Evolutionary conservation across 1,140 invertebrate species (phyloP).

Genomic region (Zaprionus camerounensis): DNA sequence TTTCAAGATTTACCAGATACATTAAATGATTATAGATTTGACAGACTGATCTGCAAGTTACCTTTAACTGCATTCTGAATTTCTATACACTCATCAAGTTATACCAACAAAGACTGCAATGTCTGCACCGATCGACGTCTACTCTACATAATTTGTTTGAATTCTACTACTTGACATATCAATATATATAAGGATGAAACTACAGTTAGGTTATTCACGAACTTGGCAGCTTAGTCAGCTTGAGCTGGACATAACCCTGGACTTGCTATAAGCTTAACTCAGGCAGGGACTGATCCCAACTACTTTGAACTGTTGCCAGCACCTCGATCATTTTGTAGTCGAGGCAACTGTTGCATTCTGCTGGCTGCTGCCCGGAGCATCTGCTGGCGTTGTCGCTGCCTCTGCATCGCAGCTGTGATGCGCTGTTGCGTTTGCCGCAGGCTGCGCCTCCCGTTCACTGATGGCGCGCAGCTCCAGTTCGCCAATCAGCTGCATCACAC

Average conservation of each 20-base stretch:
- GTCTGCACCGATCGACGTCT: not conserved
- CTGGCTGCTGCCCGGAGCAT: slow-evolving; percentile 57
- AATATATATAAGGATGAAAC: not conserved
- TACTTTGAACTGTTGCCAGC: slow-evolving; percentile 35
- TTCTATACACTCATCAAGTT: not conserved
- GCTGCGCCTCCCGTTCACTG: slow-evolving; percentile 56
- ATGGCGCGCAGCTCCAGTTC: slow-evolving; percentile 76
- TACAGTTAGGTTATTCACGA: slow-evolving; percentile 1
- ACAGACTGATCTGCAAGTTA: no score
- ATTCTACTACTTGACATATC: slow-evolving; percentile 6
- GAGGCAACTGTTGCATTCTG: slow-evolving; percentile 71
- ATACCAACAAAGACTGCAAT: not conserved
- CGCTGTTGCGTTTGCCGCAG: not conserved
- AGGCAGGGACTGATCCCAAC: not conserved
- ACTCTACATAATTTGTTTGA: not conserved
- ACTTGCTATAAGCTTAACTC: not conserved
- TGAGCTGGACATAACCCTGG: slow-evolving; percentile 1
- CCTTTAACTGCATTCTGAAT: not conserved
- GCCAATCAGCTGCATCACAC: slow-evolving; percentile 73
- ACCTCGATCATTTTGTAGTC: slow-evolving; percentile 56
- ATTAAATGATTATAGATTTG: no score
- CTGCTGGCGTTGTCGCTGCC: not conserved
- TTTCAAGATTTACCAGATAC: no score
- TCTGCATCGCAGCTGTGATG: slow-evolving; percentile 20
- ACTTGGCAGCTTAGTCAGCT: not conserved